A percentile compares a stretch with the other conserved stretches of the same genome.
These are phyloP conservation scores for Nymphalis io DNA, from an alignment of 1,140 invertebrate species.

Conservation along the genomic window DNA sequence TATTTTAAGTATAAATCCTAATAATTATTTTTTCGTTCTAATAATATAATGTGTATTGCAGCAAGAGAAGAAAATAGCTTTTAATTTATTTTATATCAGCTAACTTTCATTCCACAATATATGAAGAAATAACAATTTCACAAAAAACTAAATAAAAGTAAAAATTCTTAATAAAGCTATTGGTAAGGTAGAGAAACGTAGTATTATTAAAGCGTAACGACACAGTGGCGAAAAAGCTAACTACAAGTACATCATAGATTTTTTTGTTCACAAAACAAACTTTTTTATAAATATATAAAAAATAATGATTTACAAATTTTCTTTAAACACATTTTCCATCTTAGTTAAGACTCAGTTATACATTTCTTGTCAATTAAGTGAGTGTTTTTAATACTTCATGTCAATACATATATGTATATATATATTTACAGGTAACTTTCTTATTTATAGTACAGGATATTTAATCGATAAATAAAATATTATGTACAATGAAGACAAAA, in stretches of 20 bases:
- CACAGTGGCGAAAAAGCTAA: background rate
- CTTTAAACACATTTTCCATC: background rate
- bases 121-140: background rate
- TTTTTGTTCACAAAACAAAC: background rate
- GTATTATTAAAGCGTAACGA: background rate
- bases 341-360: background rate
- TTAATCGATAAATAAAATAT: slow-evolving; percentile 6
- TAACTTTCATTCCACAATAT: no score
- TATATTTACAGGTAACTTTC: background rate
- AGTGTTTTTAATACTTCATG: no score
- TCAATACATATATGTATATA: background rate
- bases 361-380: background rate
- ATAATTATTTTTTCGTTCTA: no score
- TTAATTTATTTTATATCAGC: background rate
- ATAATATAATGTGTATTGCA: no score
- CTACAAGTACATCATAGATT: background rate
- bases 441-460: slow-evolving; percentile 1
- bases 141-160: background rate
- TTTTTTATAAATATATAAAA: background rate
- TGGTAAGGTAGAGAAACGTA: no score
- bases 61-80: no score
- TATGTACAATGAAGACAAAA: background rate
- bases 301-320: background rate
- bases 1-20: no score
- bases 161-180: no score